phyloP scores from a whole-genome alignment of 2,888 invertebrate species.

The Oligia latruncula region DNA sequence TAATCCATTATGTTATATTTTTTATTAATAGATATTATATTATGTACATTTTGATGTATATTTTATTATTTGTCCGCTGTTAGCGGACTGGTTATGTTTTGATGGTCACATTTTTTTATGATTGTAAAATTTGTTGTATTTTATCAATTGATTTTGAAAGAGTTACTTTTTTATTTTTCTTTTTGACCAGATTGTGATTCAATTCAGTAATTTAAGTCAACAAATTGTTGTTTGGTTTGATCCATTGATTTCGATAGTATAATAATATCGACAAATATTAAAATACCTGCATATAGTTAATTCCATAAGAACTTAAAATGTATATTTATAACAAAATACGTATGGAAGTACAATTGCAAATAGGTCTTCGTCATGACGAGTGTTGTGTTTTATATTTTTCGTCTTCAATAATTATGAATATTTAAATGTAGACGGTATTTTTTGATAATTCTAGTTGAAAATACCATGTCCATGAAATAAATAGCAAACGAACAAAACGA shows the following conservation, averaged over 20 bases:
- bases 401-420: constrained; percentile 78
- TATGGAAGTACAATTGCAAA: constrained; percentile 89
- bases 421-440: constrained; percentile 84
- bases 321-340: constrained; percentile 88
- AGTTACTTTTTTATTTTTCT: constrained; percentile 77
- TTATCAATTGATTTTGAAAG: constrained; percentile 85
- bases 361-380: constrained; percentile 81
- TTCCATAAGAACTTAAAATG: constrained; percentile 82
- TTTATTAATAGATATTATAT: constrained; percentile 89
- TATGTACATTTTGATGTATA: constrained; percentile 90
- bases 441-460: constrained; percentile 85
- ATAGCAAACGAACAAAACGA: constrained; percentile 77
- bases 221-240: constrained; percentile 82
- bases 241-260: constrained; percentile 76
- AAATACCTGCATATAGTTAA: constrained; percentile 79
- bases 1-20: constrained; percentile 89
- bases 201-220: constrained; percentile 80
- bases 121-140: constrained; percentile 89
- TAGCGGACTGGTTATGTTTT: constrained; percentile 87
- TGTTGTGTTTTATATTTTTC: constrained; percentile 80
- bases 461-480: constrained; percentile 85
- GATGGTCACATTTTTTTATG: constrained; percentile 85
- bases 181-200: constrained; percentile 83
- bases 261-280: constrained; percentile 75
- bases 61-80: constrained; percentile 88